Evolutionary conservation across 2,797 vertebrate genomes (phyloP), one percentile per base, ranked within the genome.

Genomic region (Acanthurus leucopareius): DNA sequence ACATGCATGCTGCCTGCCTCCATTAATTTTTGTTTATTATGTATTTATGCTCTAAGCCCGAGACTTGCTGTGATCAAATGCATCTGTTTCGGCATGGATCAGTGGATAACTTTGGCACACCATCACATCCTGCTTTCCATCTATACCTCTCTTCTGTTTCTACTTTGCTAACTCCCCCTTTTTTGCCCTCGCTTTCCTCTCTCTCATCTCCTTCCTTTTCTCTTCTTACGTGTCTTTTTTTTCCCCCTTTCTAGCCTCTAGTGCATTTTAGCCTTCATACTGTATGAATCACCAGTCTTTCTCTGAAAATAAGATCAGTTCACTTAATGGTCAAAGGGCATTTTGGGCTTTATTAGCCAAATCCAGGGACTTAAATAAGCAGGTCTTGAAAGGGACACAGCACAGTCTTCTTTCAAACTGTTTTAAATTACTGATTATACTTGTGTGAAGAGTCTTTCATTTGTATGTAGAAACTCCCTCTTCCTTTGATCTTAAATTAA

Each of bases 21-120:
- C 76, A 89, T 93, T 94, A 92, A 93, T 93, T 94, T 95, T 90
- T 91, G 90, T 93, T 94, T 93, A 94, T 94, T 93, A 93, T 94
- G 94, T 93, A 93, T 95, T 95, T 94, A 94, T 93, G 91, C 94
- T 93, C 86, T 78, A 84, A 93, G 87, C 92, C 85, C 22, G 77
- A 92, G 93, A 94, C 94, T 92, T 89, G 79, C 94, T 86, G 90
- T 91, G 90, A 94, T 94, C 93, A 93, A 89, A 93, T 91, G 91
- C 91, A 94, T 93, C 91, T 90, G 90, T 92, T 94, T 92, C 83
- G 75, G 90, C 84, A 89, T 85, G 92, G 91, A 94, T 94, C 91
- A 86, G 88, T 83, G 91, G 80, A 81, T 87, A 90, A 87, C 87
- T 92, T 91, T 92, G 92, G 90, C 92, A 91, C 84, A 56, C 73